Evolutionary conservation across 23 tunicate genomes (phyloP), one percentile per base, ranked within the genome.

Genomic region (Clavelina lepadiformis): DNA sequence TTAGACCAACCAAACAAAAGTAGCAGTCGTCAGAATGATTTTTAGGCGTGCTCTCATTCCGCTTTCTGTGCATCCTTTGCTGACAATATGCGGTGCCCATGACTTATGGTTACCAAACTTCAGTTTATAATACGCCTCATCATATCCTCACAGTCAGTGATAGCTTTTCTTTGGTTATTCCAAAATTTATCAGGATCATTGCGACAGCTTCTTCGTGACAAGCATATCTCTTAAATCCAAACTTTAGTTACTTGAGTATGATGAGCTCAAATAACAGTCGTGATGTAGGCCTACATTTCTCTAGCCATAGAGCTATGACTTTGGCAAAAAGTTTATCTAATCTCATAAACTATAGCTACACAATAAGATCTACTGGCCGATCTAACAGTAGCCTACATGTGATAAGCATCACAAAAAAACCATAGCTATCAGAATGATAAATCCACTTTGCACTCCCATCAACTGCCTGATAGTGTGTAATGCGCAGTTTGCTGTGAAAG

Each of bases 191-290:
- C 59, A 53, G 59, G 20, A 53, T n/a, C 23, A 53, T 53, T 53
- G 59, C 22, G 59, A 53, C 21, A n/a, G n/a, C n/a, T n/a, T n/a
- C n/a, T 44, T 44, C 49, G 15, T 11, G 49, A 44, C 15, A 15
- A 44, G 23, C 59, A 53, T 53, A 53, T n/a, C 22, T 53, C 18
- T 6, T 53, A 53, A 53, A 11, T 53, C 20, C 59, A 53, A 53
- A 53, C 59, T 53, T 53, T 53, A 11, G 59, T 53, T 53, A n/a
- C 23, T 24, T n/a, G 59, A 53, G 59, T 6, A 53, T 53, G 59
- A n/a, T n/a, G n/a, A 53, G 20, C 59, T 11, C 59, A 53, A 53
- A n/a, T 27, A 11, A 8, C 7, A 11, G 26, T 53, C 15, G 59
- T 53, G 59, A 27, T 53, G 23, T 53, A n/a, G n/a, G n/a, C n/a